phyloP scores from a whole-genome alignment of 2,113 vertebrate genomes.

The Cyprinodon variegatus region DNA sequence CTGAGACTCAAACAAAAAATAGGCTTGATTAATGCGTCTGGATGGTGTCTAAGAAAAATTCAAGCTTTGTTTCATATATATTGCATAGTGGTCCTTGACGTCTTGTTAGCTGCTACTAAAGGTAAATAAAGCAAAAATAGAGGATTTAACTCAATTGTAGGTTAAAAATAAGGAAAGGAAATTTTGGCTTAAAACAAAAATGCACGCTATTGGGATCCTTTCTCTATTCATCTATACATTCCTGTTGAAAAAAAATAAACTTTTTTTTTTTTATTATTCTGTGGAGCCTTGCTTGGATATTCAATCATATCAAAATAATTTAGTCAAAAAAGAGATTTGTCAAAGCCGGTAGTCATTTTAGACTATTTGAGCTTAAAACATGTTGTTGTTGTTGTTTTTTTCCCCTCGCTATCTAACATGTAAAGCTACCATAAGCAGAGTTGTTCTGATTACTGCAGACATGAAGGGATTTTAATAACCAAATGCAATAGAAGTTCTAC shows the following conservation, averaged over 20 bases:
- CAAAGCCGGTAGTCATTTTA: neutral
- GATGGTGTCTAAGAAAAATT: neutral
- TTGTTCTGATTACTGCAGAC: slow-evolving; percentile 9
- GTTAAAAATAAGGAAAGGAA: slow-evolving; percentile 40
- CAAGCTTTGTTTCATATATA: slow-evolving; percentile 11
- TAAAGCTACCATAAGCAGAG: neutral
- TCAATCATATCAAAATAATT: neutral
- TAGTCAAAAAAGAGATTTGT: neutral
- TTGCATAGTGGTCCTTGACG: slow-evolving; percentile 12
- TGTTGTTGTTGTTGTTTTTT: neutral
- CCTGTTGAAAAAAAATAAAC: neutral
- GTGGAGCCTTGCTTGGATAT: neutral
- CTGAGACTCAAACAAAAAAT: slow-evolving; percentile 2
- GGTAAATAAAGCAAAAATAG: neutral
- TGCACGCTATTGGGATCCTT: neutral
- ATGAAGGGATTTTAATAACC: slow-evolving; percentile 22
- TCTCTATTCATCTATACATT: neutral
- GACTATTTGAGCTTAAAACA: neutral
- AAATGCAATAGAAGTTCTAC: slow-evolving; percentile 16
- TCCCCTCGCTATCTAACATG: neutral
- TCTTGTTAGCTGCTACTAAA: slow-evolving; percentile 12
- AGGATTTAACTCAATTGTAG: slow-evolving; percentile 28
- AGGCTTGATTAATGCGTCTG: neutral
- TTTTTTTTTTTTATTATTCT: neutral
- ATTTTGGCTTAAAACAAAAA: slow-evolving; percentile 46